Conservation (phyloP, 92 coral and sea anemone genomes). For the Anthopleura xanthogrammica region DNA sequence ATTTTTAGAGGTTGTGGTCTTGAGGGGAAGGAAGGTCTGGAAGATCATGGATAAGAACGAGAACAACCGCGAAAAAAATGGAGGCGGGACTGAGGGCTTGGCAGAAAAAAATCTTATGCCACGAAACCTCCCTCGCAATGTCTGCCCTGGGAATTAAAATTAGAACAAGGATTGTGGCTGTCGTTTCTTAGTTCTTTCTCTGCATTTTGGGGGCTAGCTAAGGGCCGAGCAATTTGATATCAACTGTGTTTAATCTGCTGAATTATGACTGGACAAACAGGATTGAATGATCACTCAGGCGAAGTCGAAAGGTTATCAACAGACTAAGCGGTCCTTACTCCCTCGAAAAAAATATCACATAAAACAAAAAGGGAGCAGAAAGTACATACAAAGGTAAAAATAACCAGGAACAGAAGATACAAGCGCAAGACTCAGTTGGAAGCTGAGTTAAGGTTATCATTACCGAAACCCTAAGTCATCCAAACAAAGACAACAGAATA, state of each 20-base stretch:
- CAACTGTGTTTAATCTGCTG: not conserved
- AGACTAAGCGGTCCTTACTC: not conserved
- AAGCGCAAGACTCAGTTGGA: not conserved
- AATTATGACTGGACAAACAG: not conserved
- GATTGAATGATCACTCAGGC: not conserved
- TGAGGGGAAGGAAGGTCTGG: not conserved
- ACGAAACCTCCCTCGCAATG: too few relatives aligned
- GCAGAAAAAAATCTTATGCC: not conserved
- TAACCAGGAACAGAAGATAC: not conserved
- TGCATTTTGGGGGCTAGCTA: not conserved
- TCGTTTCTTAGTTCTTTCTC: not conserved
- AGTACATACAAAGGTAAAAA: too few relatives aligned
- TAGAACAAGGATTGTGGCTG: too few relatives aligned
- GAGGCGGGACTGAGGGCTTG: not conserved
- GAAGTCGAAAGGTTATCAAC: too few relatives aligned
- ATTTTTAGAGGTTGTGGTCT: too few relatives aligned
- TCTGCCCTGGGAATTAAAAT: not conserved
- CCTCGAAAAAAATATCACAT: not conserved
- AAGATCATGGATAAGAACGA: not conserved
- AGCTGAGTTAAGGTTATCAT: not conserved
- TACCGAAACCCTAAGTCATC: not conserved
- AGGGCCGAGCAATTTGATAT: not conserved
- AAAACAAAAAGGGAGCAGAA: too few relatives aligned
- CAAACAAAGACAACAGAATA: not conserved
- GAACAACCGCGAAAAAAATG: not conserved